Evolutionary conservation across 2,797 vertebrate genomes (phyloP).

Genomic region (Dermochelys coriacea): DNA sequence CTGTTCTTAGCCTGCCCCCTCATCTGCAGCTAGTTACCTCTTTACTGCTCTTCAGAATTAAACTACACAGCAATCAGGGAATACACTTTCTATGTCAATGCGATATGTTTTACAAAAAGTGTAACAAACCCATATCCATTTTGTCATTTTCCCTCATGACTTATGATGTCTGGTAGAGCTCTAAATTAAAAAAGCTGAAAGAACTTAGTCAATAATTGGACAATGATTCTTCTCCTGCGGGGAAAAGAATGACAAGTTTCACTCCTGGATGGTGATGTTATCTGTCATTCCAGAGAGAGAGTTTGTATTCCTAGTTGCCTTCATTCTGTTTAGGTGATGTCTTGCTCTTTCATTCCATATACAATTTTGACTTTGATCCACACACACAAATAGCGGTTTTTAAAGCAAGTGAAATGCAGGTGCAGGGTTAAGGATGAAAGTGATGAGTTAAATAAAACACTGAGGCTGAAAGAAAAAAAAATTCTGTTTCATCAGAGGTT

Average conservation of each 20-base stretch:
- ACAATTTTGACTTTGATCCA: background rate
- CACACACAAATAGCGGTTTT: background rate
- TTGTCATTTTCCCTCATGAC: slow-evolving; percentile 8
- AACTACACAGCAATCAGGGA: background rate
- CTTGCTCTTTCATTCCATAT: background rate
- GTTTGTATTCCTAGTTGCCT: slow-evolving; percentile 11
- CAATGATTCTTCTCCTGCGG: slow-evolving; percentile 33
- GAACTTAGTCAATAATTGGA: slow-evolving; percentile 27
- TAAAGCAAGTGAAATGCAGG: slow-evolving; percentile 30
- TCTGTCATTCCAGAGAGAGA: slow-evolving; percentile 45
- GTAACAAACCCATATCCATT: background rate
- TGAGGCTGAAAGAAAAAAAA: background rate
- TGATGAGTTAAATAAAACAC: slow-evolving; percentile 9
- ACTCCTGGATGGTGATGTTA: slow-evolving; percentile 20
- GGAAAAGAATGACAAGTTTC: slow-evolving; percentile 53
- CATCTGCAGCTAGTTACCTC: background rate
- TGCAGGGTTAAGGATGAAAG: slow-evolving; percentile 43
- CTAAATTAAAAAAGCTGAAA: slow-evolving; percentile 18
- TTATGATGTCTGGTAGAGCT: slow-evolving; percentile 4
- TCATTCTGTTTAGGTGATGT: background rate
- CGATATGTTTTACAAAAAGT: background rate
- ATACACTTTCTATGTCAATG: background rate
- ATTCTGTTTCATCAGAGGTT: slow-evolving; percentile 10
- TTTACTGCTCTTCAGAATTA: background rate
- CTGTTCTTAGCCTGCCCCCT: background rate